Conservation (phyloP, 2,113 vertebrate species). For the Tetrao urogallus region DNA sequence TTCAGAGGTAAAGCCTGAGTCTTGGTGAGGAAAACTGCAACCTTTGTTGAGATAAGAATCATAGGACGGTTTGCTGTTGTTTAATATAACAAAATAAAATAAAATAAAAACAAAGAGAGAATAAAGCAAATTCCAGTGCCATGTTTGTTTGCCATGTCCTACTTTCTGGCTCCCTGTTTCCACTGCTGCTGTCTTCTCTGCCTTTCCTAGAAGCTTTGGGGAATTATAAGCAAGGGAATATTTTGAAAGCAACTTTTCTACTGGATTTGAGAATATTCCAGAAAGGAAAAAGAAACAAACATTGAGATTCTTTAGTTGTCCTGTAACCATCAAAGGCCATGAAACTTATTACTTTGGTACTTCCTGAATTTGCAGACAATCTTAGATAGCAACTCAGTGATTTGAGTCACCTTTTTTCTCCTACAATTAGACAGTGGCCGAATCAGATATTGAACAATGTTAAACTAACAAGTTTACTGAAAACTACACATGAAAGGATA, state of each 20-base stretch:
- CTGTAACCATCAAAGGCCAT: neutral
- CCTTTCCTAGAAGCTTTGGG: neutral
- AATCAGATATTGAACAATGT: accelerated
- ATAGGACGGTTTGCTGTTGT: neutral
- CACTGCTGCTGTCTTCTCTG: neutral
- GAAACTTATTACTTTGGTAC: neutral
- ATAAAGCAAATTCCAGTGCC: neutral
- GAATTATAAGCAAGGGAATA: neutral
- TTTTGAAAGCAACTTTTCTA: neutral
- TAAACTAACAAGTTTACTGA: neutral
- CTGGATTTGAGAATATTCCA: neutral
- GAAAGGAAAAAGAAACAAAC: neutral
- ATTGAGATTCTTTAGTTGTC: neutral
- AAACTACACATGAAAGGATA: neutral
- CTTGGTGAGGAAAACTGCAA: neutral
- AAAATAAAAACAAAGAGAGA: too few species aligned
- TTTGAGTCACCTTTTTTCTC: neutral
- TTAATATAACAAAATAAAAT: neutral
- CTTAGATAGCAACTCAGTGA: neutral
- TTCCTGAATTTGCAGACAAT: neutral
- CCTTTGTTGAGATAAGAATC: neutral
- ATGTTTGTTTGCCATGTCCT: neutral
- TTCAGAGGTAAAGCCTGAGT: neutral
- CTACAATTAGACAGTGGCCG: neutral
- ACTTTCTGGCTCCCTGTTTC: neutral